Evolutionary conservation across 2,888 invertebrate genomes (phyloP).

Genomic region (Allolobophora icterica): DNA sequence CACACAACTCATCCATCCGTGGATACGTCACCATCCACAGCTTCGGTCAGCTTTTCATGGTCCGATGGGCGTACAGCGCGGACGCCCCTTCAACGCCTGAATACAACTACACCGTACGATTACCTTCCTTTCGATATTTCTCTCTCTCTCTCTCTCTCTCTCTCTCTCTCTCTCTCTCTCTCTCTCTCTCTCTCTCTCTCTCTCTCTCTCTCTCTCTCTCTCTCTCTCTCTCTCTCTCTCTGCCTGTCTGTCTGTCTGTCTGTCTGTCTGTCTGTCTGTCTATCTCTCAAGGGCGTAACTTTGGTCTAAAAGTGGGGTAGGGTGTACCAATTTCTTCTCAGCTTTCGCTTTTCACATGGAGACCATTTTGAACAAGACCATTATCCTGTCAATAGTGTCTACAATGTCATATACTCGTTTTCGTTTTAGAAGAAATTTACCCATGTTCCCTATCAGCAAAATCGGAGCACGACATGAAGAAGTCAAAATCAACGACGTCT

Average conservation of each 20-base stretch:
- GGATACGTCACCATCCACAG: conserved; percentile 35
- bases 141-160: background rate
- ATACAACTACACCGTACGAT: conserved; percentile 25
- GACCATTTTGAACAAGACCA: no score
- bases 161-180: background rate
- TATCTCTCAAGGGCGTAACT: no score
- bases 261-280: no score
- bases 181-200: background rate
- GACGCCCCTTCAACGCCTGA: conserved; percentile 19
- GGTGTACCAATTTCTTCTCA: no score
- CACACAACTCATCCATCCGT: background rate
- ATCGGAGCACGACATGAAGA: no score
- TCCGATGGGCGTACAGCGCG: conserved; percentile 28
- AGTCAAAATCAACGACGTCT: no score
- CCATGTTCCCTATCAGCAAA: no score
- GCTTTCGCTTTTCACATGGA: no score
- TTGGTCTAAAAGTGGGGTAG: no score
- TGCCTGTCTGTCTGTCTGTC: background rate
- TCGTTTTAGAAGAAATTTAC: no score
- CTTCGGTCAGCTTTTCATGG: conserved; percentile 30
- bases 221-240: conserved; percentile 13
- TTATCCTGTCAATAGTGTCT: no score
- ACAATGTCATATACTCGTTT: no score
- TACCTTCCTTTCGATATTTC: background rate
- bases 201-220: conserved; percentile 18